Evolutionary conservation across 92 coral and sea anemone species (phyloP).

Genomic region (Phenganax stokvisi): DNA sequence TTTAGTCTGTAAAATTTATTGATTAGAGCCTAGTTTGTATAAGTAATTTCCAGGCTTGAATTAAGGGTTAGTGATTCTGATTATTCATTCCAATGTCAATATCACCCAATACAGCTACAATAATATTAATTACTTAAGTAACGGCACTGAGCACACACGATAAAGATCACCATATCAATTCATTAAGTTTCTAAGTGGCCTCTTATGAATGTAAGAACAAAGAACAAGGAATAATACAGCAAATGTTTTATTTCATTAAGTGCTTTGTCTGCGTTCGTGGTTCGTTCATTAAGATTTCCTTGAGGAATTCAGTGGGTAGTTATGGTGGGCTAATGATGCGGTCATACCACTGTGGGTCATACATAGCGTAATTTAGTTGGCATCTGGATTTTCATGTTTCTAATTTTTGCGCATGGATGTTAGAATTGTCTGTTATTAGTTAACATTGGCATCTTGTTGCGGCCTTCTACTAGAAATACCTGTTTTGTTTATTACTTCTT

Average conservation of each 20-base stretch:
- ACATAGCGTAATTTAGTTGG: background rate
- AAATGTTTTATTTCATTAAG: slow-evolving; percentile 1
- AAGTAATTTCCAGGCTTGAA: background rate
- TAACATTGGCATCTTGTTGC: slow-evolving; percentile 1
- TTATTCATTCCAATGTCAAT: background rate
- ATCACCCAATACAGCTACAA: background rate
- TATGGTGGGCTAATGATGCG: background rate
- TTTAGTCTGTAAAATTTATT: background rate
- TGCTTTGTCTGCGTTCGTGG: slow-evolving; percentile 10
- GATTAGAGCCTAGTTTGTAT: background rate
- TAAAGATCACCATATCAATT: background rate
- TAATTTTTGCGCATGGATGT: background rate
- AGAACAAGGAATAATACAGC: background rate
- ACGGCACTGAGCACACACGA: slow-evolving; percentile 1
- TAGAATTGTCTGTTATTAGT: background rate
- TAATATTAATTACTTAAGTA: background rate
- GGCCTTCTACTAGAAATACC: slow-evolving; percentile 1
- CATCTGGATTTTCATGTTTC: background rate
- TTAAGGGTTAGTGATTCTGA: background rate
- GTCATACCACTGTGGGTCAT: background rate
- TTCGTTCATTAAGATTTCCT: background rate
- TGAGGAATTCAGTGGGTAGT: background rate
- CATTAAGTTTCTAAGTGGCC: slow-evolving; percentile 5
- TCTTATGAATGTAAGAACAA: background rate
- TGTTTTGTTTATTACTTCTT: slow-evolving; percentile 17